Evolutionary conservation across 2,888 invertebrate genomes (phyloP), one percentile per base, ranked within the genome.

Genomic region (Trichogramma dendrolimi): DNA sequence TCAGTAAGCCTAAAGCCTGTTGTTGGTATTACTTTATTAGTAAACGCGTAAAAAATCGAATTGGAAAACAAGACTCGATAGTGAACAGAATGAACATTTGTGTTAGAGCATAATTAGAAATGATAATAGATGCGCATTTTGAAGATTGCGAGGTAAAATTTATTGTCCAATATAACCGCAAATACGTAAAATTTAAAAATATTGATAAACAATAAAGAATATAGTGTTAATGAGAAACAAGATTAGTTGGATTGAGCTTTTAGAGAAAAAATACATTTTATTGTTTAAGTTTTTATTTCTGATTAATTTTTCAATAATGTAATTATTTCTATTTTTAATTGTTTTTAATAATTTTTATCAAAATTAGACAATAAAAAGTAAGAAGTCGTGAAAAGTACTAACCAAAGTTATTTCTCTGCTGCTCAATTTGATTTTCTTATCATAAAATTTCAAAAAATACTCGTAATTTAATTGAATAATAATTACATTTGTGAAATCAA

Each of bases 1-100:
- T 77, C 71, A 71, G 69, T 78, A 78, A 76, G 73, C 74, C 76
- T 78, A 76, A 75, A 75, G 70, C 75, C 75, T 74, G 72, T 77
- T 78, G 74, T 78, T 76, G 75, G 73, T 76, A 77, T 75, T 74
- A 75, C 73, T 73, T 73, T 73, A 70, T 70, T 72, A 72, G 72
- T 68, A 59, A 56, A 60, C 65, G 61, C 56, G 55, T 53, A 57
- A 58, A 50, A 56, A 41, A 27, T 27, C 27, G 27, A 55, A 51
- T 11, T 51, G 44, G 60, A 56, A 60, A 48, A 61, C 47, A 49
- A 63, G 48, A 39, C 14, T 47, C 46, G 53, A 58, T 53, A 54
- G 56, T 41, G 38, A 63, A 60, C 51, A 46, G 8, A 52, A 55
- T 55, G 38, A 64, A 27, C 27, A 27, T 27, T 27, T 27, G 27